Conservation (phyloP, 2,797 vertebrate genomes). For the Megaceryle alcyon region DNA sequence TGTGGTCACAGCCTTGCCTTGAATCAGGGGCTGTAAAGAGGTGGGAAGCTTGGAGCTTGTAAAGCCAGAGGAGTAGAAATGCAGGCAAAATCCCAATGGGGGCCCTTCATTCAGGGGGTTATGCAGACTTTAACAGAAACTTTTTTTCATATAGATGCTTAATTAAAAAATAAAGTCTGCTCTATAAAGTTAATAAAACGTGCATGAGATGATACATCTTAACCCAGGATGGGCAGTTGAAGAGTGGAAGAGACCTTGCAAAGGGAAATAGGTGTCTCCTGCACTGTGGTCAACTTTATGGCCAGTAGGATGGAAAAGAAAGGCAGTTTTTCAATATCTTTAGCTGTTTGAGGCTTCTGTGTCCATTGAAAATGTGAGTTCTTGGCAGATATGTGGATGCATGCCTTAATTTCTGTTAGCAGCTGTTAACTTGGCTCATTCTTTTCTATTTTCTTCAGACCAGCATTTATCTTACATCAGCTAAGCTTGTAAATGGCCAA, state of each 20-base stretch:
- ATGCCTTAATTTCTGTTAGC: not conserved
- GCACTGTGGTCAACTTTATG: not conserved
- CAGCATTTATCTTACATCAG: not conserved
- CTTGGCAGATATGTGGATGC: not conserved
- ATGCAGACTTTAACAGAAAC: rapidly evolving
- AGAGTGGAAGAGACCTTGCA: not conserved
- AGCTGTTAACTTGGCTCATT: not conserved
- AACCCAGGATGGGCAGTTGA: not conserved
- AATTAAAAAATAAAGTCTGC: too few species aligned
- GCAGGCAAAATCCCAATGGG: not conserved
- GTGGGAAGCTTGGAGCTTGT: not conserved
- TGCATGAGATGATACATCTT: rapidly evolving
- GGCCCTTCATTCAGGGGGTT: not conserved
- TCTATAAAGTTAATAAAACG: not conserved
- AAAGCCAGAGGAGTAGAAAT: not conserved
- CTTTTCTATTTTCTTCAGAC: not conserved
- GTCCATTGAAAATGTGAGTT: not conserved
- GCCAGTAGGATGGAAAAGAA: not conserved
- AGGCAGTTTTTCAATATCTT: not conserved
- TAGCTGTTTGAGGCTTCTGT: not conserved
- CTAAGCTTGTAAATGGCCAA: not conserved
- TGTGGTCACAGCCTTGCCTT: not conserved
- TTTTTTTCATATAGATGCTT: too few species aligned
- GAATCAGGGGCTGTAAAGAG: not conserved
- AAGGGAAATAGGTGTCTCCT: not conserved